Percentiles rank a stretch among this genome's conserved stretches.
Conservation (phyloP, 2,113 vertebrate genomes). For the Solea senegalensis region DNA sequence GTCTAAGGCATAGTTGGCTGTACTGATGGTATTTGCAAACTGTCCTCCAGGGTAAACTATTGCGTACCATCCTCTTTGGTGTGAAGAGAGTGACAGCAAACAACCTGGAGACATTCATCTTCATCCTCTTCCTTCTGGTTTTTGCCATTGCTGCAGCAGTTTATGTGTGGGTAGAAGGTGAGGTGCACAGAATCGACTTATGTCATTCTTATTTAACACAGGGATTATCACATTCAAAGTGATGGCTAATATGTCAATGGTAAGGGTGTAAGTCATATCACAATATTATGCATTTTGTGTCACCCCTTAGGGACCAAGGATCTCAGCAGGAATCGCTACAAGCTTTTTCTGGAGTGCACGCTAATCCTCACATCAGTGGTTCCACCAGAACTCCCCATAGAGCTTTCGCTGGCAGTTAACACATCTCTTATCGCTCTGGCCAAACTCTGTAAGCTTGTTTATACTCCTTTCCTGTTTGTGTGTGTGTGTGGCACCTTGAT, state of each 20-base stretch:
- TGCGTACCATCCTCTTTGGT: conserved; percentile 95
- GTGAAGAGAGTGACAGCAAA: conserved; percentile 97
- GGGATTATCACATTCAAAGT: background rate
- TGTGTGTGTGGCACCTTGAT: background rate
- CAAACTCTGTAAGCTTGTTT: conserved; percentile 91
- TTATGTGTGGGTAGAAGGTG: conserved; percentile 98
- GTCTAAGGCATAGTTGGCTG: background rate
- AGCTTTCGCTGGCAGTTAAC: conserved; percentile 96
- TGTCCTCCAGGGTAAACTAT: conserved; percentile 87
- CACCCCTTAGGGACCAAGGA: conserved; percentile 88
- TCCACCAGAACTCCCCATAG: conserved; percentile 95
- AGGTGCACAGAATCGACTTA: conserved; percentile 27
- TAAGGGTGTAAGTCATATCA: conserved; percentile 9
- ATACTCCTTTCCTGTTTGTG: too few species aligned
- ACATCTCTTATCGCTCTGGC: conserved; percentile 96
- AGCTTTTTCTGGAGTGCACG: conserved; percentile 95
- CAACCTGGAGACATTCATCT: conserved; percentile 97
- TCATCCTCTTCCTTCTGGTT: conserved; percentile 96
- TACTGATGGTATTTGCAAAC: conserved; percentile 3
- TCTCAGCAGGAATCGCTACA: conserved; percentile 90
- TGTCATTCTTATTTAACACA: conserved; percentile 5
- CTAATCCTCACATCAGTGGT: conserved; percentile 96
- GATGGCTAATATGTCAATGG: background rate
- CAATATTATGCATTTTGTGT: conserved; percentile 16
- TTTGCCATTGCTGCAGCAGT: conserved; percentile 94